Evolutionary conservation across 2,888 invertebrate genomes (phyloP).

Genomic region (Ecdyonurus torrentis): DNA sequence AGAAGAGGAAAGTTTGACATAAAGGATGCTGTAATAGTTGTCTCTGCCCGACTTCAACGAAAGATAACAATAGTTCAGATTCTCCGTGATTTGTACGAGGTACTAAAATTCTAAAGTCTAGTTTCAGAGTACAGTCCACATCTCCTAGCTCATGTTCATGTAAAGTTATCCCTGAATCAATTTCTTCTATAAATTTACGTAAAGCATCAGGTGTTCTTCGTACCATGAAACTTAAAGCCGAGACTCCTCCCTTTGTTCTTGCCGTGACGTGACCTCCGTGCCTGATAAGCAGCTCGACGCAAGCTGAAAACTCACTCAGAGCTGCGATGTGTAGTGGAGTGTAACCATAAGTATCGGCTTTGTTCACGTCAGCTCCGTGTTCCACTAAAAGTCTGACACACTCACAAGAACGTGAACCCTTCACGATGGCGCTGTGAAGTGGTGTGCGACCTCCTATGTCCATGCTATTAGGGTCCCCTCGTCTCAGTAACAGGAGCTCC

Average conservation of each 20-base stretch:
- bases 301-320: slow-evolving; percentile 61
- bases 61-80: slow-evolving; percentile 48
- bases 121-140: slow-evolving; percentile 64
- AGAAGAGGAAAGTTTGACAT: slow-evolving; percentile 64
- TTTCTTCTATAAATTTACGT: slow-evolving; percentile 47
- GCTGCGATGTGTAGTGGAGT: slow-evolving; percentile 71
- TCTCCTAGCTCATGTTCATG: slow-evolving; percentile 75
- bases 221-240: slow-evolving; percentile 64
- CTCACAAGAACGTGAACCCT: slow-evolving; percentile 52
- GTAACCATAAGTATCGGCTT: slow-evolving; percentile 64
- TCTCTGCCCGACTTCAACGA: slow-evolving; percentile 64
- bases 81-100: slow-evolving; percentile 41
- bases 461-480: slow-evolving; percentile 44
- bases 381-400: slow-evolving; percentile 41
- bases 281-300: slow-evolving; percentile 51
- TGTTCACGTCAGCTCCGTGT: slow-evolving; percentile 36
- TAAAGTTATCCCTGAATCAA: slow-evolving; percentile 57
- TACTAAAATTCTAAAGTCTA: slow-evolving; percentile 35
- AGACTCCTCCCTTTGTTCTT: slow-evolving; percentile 60
- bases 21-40: slow-evolving; percentile 67
- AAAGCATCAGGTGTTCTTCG: slow-evolving; percentile 71
- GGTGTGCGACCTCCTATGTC: slow-evolving; percentile 64
- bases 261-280: slow-evolving; percentile 9
- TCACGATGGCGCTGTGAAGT: slow-evolving; percentile 62
- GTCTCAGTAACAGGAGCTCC: slow-evolving; percentile 46